These are phyloP conservation scores for Malachius bipustulatus DNA, from an alignment of 2,888 invertebrate genomes.

Conservation along the genomic window DNA sequence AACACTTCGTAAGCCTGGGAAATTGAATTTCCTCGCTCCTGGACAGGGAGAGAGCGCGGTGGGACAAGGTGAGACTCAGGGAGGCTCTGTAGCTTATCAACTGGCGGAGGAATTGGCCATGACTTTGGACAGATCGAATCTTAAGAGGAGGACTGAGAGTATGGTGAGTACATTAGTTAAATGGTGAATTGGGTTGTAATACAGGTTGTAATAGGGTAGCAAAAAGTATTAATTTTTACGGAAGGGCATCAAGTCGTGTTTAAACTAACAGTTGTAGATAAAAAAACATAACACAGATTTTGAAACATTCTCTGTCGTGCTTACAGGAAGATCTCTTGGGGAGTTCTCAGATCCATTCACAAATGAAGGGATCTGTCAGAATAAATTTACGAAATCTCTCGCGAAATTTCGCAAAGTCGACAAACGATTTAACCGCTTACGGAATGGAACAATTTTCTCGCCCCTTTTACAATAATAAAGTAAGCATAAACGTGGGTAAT, in stretches of 20 bases:
- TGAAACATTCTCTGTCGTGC: too few species aligned
- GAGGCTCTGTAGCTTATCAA: constrained; percentile 50
- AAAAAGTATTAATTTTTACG: too few species aligned
- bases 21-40: constrained; percentile 52
- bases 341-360: constrained; percentile 29
- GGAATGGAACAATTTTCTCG: constrained; percentile 22
- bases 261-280: too few species aligned
- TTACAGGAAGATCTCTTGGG: constrained; percentile 34
- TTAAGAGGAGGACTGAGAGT: constrained; percentile 58
- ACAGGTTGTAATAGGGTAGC: background rate
- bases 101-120: constrained; percentile 63
- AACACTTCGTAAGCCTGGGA: constrained; percentile 50
- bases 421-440: constrained; percentile 26
- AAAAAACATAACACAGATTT: too few species aligned
- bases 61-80: constrained; percentile 22
- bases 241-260: too few species aligned
- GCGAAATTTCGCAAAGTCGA: constrained; percentile 32
- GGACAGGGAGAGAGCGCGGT: constrained; percentile 33
- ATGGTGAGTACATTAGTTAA: constrained; percentile 40
- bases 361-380: constrained; percentile 34
- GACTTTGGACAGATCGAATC: constrained; percentile 65
- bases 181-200: too few species aligned
- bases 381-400: constrained; percentile 31
- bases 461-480: constrained; percentile 27
- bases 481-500: constrained; percentile 31